Conservation (phyloP, 2,797 vertebrate species). For the Eurystomus glaucurus region DNA sequence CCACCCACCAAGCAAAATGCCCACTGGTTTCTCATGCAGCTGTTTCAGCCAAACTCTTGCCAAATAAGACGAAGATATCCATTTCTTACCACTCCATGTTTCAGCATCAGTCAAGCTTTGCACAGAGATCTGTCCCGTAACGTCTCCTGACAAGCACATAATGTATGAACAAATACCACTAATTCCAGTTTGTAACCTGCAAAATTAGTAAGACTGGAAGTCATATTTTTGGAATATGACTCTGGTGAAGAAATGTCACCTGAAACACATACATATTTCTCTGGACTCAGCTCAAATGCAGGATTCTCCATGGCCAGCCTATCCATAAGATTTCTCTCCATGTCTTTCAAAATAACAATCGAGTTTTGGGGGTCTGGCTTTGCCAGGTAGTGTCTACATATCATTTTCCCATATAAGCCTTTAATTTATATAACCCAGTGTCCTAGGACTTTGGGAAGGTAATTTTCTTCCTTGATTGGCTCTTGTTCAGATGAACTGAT, state of each 20-base stretch:
- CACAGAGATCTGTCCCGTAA: background rate
- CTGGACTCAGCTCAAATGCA: background rate
- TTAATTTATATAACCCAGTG: background rate
- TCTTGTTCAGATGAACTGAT: constrained; percentile 3
- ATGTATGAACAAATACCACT: background rate
- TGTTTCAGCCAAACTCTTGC: background rate
- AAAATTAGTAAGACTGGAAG: background rate
- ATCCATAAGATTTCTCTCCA: background rate
- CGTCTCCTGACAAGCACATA: background rate
- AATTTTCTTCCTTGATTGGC: background rate
- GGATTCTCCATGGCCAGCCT: background rate
- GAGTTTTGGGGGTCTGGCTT: background rate
- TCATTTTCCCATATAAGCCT: background rate
- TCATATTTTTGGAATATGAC: background rate
- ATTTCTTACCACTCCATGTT: background rate
- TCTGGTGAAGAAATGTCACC: background rate
- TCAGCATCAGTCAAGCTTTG: background rate
- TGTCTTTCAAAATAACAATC: background rate
- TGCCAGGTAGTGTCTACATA: background rate
- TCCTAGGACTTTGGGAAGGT: background rate
- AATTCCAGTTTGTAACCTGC: background rate
- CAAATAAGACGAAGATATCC: background rate
- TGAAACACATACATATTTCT: background rate
- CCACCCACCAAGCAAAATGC: background rate
- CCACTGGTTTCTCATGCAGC: background rate